These are phyloP conservation scores for Catostomus latipinnis DNA, from an alignment of 2,797 vertebrate species.

Conservation along the genomic window DNA sequence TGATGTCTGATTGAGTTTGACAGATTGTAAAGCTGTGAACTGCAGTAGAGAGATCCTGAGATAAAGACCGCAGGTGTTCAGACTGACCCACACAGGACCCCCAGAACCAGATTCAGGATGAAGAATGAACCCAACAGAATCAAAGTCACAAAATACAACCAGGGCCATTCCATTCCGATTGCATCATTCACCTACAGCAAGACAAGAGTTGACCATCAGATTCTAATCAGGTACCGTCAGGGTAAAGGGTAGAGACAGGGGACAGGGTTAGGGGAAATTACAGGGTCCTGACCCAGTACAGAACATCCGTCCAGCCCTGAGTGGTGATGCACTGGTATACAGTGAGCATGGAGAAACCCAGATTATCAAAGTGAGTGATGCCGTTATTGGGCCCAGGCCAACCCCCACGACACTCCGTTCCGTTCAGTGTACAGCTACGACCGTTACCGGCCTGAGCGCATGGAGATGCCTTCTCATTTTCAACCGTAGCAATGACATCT, in stretches of 20 bases:
- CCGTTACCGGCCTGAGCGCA: conserved; percentile 88
- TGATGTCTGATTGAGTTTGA: not conserved
- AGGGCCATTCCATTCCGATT: conserved; percentile 94
- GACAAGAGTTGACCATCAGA: not conserved
- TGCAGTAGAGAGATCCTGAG: not conserved
- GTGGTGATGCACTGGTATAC: conserved; percentile 97
- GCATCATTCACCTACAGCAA: conserved; percentile 88
- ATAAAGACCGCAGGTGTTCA: not conserved
- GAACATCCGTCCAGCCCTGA: conserved; percentile 93
- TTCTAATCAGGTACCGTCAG: not conserved
- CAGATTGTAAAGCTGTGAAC: not conserved
- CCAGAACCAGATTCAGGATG: conserved; percentile 92
- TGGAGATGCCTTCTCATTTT: conserved; percentile 83
- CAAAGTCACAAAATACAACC: conserved; percentile 93
- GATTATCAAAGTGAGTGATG: conserved; percentile 95
- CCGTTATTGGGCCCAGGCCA: conserved; percentile 92
- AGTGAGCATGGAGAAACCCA: conserved; percentile 94
- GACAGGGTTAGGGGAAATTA: no score
- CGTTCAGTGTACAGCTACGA: conserved; percentile 86
- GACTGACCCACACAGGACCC: conserved; percentile 91
- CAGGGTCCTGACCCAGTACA: conserved; percentile 86
- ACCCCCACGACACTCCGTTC: conserved; percentile 83
- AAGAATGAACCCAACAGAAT: conserved; percentile 95
- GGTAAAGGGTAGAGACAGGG: no score
- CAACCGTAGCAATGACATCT: conserved; percentile 88